Conservation (phyloP, 2,888 invertebrate genomes). For the Synanthedon formicaeformis region DNA sequence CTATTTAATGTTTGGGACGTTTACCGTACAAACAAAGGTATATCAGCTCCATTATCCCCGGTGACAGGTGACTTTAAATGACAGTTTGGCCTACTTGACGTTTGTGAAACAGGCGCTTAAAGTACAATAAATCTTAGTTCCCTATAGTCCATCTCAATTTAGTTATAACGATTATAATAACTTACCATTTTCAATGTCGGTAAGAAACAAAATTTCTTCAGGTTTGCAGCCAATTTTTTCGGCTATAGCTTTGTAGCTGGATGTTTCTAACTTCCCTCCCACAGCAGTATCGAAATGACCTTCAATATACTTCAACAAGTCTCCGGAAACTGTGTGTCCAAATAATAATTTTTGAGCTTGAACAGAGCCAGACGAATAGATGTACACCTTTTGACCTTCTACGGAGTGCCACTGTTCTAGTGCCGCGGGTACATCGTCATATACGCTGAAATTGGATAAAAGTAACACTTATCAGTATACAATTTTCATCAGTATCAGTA, state of each 20-base stretch:
- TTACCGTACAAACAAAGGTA: no score
- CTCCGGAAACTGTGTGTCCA: conserved; percentile 79
- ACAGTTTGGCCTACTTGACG: no score
- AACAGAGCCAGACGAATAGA: conserved; percentile 93
- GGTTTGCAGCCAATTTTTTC: conserved; percentile 73
- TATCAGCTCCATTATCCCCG: no score
- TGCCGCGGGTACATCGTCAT: conserved; percentile 83
- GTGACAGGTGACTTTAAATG: no score
- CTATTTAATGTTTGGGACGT: no score
- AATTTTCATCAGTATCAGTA: neutral
- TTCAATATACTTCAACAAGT: conserved; percentile 78
- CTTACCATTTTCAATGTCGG: conserved; percentile 84
- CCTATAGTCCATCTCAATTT: no score
- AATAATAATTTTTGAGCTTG: conserved; percentile 92
- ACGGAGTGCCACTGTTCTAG: conserved; percentile 78
- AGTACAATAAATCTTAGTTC: no score
- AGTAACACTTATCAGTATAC: neutral
- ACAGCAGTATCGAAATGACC: conserved; percentile 90
- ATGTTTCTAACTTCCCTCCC: conserved; percentile 82
- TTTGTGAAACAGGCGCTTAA: no score
- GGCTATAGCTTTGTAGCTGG: conserved; percentile 84
- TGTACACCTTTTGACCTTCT: conserved; percentile 77
- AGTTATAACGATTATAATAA: no score
- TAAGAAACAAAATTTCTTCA: conserved; percentile 84
- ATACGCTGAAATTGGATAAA: conserved; percentile 76